Evolutionary conservation across 1,140 invertebrate species (phyloP).

Genomic region (Cydia amplana): DNA sequence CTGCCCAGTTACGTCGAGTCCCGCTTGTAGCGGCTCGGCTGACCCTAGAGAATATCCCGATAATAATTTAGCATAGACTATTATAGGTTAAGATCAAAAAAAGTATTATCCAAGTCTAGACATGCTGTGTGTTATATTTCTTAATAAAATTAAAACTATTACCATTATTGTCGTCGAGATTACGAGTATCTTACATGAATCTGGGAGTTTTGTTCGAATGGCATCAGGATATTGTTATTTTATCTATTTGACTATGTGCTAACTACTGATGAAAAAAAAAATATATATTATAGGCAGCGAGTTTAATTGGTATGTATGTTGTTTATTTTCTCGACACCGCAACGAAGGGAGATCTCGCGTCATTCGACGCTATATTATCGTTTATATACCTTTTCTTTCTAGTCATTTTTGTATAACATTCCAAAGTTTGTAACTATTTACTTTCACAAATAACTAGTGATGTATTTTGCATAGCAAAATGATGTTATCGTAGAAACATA

Average conservation of each 20-base stretch:
- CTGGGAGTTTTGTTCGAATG: conserved; percentile 39
- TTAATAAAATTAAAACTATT: conserved; percentile 62
- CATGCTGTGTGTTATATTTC: conserved; percentile 75
- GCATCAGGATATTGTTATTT: conserved; percentile 37
- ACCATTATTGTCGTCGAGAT: conserved; percentile 56
- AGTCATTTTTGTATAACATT: conserved; percentile 76
- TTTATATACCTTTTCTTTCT: conserved; percentile 64
- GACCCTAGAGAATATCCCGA: conserved; percentile 67
- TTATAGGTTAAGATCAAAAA: conserved; percentile 72
- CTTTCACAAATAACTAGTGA: conserved; percentile 62
- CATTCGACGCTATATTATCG: conserved; percentile 44
- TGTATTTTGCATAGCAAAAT: conserved; percentile 79
- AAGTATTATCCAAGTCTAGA: conserved; percentile 78
- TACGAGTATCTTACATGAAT: conserved; percentile 43
- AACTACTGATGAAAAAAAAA: conserved; percentile 32
- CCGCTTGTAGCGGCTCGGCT: conserved; percentile 47
- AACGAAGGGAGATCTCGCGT: conserved; percentile 57
- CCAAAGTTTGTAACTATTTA: conserved; percentile 68
- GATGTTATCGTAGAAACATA: conserved; percentile 67
- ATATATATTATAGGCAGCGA: conserved; percentile 14
- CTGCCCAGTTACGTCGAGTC: neutral
- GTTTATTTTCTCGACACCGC: conserved; percentile 47
- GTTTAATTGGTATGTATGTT: conserved; percentile 24
- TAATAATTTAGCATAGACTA: conserved; percentile 72
- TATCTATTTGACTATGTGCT: conserved; percentile 48